Evolutionary conservation across 1,140 invertebrate genomes (phyloP).

Genomic region (Chelonus insularis): DNA sequence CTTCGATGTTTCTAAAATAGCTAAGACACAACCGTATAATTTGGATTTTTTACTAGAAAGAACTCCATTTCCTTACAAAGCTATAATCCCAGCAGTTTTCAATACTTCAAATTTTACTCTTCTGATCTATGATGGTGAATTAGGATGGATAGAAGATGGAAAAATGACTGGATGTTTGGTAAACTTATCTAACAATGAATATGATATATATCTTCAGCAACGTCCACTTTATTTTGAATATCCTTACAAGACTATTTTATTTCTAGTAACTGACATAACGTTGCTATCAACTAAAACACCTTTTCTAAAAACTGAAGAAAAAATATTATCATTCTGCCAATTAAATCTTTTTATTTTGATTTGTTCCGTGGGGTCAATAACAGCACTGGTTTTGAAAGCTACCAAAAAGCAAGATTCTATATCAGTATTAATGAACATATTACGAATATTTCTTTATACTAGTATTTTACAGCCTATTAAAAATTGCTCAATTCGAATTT

Average conservation of each 20-base stretch:
- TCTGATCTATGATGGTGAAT: too few species aligned
- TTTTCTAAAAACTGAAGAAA: neutral
- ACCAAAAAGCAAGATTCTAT: neutral
- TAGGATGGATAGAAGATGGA: too few species aligned
- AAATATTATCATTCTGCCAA: neutral
- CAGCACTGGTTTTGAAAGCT: neutral
- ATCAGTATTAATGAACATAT: neutral
- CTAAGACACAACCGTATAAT: neutral
- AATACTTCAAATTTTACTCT: too few species aligned
- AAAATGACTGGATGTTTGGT: too few species aligned
- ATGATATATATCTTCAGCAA: too few species aligned
- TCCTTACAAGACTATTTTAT: neutral
- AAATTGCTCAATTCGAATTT: neutral
- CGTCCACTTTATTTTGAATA: neutral
- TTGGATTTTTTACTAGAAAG: too few species aligned
- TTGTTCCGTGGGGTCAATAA: neutral
- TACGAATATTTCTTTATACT: neutral
- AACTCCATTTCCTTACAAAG: too few species aligned
- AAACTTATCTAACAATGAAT: too few species aligned
- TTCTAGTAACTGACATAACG: neutral
- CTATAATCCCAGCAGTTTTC: too few species aligned
- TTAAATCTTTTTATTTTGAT: neutral
- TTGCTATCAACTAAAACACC: neutral
- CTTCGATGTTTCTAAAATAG: neutral
- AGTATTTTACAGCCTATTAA: neutral